Percentiles rank a stretch among this genome's conserved stretches.
Conservation (phyloP, 2,113 vertebrate species). For the Accipiter cooperii region DNA sequence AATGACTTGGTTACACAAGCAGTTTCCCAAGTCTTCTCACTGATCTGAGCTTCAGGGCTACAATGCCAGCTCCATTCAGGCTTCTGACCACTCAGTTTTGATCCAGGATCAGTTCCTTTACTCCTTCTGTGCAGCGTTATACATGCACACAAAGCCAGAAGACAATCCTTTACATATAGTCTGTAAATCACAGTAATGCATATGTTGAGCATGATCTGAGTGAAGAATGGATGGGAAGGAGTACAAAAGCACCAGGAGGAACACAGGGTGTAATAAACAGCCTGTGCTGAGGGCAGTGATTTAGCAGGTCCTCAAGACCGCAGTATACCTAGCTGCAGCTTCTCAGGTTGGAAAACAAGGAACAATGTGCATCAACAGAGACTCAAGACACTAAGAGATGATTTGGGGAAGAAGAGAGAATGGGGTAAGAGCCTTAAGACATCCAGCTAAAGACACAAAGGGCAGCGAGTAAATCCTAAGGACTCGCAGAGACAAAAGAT, state of each 20-base stretch:
- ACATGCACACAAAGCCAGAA: neutral
- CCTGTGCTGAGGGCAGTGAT: neutral
- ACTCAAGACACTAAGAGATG: neutral
- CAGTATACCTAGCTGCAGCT: neutral
- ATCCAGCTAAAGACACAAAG: neutral
- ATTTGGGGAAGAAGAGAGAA: neutral
- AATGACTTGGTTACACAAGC: neutral
- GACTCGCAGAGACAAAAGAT: neutral
- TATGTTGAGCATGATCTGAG: rapidly evolving
- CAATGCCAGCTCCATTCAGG: neutral
- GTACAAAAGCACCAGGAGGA: neutral
- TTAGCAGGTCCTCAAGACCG: neutral
- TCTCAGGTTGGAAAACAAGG: neutral
- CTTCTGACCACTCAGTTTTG: neutral
- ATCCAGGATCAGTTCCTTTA: neutral
- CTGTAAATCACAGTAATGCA: neutral
- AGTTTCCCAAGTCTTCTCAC: neutral
- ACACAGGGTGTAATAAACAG: neutral
- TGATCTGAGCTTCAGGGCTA: neutral
- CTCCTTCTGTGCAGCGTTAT: neutral
- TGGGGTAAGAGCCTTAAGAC: neutral
- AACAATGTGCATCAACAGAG: neutral
- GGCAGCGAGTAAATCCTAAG: neutral
- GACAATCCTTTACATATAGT: neutral
- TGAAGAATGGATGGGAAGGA: neutral